A percentile compares a stretch with the other conserved stretches of the same genome.
Evolutionary conservation across 2,888 invertebrate genomes (phyloP).

Genomic region (Dolomedes plantarius): DNA sequence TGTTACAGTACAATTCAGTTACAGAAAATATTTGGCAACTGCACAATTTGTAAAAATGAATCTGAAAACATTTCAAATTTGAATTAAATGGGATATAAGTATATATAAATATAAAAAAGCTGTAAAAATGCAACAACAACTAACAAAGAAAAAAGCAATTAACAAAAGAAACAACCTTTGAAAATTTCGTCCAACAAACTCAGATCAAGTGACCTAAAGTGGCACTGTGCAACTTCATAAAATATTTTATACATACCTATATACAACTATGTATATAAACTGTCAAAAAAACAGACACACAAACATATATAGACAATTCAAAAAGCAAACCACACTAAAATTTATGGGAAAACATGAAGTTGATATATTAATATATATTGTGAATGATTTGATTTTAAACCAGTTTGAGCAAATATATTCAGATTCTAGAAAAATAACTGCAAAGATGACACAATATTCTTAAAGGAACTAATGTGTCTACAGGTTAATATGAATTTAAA

Average conservation of each 20-base stretch:
- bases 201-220: not conserved
- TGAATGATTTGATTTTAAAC: too few species aligned
- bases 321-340: not conserved
- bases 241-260: conserved; percentile 15
- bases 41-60: not conserved
- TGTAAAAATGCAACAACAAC: conserved; percentile 5
- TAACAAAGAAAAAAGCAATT: not conserved
- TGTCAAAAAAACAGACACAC: not conserved
- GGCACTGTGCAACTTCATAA: not conserved
- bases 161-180: not conserved
- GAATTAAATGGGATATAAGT: not conserved
- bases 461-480: too few species aligned
- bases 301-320: not conserved
- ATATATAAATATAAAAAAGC: conserved; percentile 8
- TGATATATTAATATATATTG: too few species aligned
- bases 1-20: too few species aligned
- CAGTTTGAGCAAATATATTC: too few species aligned
- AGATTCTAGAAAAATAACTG: too few species aligned
- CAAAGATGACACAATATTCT: too few species aligned
- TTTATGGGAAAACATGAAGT: too few species aligned
- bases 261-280: conserved; percentile 2
- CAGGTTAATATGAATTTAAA: too few species aligned
- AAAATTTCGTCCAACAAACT: not conserved
- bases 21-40: conserved; percentile 1
- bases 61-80: not conserved